Conservation (phyloP, 2,113 vertebrate genomes). For the Chloroceryle aenea region DNA sequence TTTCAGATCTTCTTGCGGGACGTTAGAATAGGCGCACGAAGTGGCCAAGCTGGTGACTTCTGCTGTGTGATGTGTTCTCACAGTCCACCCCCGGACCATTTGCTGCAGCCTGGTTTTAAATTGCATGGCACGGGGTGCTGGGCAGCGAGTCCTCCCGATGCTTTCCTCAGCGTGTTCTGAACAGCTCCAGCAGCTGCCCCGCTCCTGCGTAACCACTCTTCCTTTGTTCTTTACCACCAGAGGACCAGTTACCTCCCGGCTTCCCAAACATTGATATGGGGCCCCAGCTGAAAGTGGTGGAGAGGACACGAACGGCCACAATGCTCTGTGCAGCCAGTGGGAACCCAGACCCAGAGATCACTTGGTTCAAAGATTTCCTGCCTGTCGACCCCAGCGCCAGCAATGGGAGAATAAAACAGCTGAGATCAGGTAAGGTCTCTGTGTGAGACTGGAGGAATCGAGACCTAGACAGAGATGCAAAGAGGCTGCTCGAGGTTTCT, state of each 20-base stretch:
- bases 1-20: neutral
- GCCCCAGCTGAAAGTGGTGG: constrained; percentile 97
- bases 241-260: constrained; percentile 93
- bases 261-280: constrained; percentile 99
- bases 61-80: rapidly evolving
- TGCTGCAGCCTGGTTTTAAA: neutral
- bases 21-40: rapidly evolving
- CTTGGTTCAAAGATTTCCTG: constrained; percentile 98
- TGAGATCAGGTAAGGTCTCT: constrained; percentile 89
- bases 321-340: constrained; percentile 98
- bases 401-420: constrained; percentile 94
- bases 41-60: neutral
- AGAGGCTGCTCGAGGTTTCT: neutral
- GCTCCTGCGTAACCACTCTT: neutral
- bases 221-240: constrained; percentile 61
- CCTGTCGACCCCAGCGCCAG: constrained; percentile 93
- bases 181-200: neutral
- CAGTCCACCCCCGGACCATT: rapidly evolving
- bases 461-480: rapidly evolving
- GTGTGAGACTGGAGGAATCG: neutral
- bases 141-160: neutral
- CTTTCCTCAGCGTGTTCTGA: rapidly evolving
- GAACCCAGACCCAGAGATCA: constrained; percentile 97
- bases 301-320: constrained; percentile 93
- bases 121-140: rapidly evolving